Conservation (phyloP, 1,140 invertebrate species). For the Trichogramma pretiosum region DNA sequence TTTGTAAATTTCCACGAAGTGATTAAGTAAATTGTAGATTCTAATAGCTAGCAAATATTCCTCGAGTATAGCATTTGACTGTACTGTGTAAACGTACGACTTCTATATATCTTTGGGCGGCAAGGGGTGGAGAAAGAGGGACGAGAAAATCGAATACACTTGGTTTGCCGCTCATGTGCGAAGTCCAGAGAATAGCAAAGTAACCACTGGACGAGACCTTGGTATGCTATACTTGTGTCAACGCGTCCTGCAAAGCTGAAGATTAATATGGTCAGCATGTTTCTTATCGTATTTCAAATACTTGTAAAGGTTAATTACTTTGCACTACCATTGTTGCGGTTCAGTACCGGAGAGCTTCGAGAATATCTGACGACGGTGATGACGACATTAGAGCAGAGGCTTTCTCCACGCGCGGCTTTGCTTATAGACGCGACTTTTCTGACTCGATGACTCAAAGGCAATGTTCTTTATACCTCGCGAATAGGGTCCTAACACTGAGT, state of each 20-base stretch:
- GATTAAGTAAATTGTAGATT: slow-evolving; percentile 16
- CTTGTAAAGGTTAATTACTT: slow-evolving; percentile 39
- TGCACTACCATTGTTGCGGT: slow-evolving; percentile 34
- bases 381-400: no score
- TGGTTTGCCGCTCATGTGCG: no score
- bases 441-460: no score
- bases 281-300: slow-evolving; percentile 42
- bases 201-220: slow-evolving; percentile 10
- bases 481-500: no score
- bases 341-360: background rate
- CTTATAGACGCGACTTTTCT: no score
- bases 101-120: background rate
- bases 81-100: background rate
- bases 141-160: background rate
- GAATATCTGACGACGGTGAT: no score
- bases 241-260: slow-evolving; percentile 28
- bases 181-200: background rate
- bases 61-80: background rate
- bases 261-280: slow-evolving; percentile 42
- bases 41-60: slow-evolving; percentile 7
- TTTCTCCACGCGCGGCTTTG: no score
- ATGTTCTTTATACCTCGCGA: no score
- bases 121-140: background rate
- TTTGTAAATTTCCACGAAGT: slow-evolving; percentile 15
- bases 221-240: slow-evolving; percentile 27